Percentiles rank a stretch among this genome's conserved stretches.
These are phyloP conservation scores for Orthosia cruda DNA, from an alignment of 2,888 invertebrate genomes.

Conservation along the genomic window DNA sequence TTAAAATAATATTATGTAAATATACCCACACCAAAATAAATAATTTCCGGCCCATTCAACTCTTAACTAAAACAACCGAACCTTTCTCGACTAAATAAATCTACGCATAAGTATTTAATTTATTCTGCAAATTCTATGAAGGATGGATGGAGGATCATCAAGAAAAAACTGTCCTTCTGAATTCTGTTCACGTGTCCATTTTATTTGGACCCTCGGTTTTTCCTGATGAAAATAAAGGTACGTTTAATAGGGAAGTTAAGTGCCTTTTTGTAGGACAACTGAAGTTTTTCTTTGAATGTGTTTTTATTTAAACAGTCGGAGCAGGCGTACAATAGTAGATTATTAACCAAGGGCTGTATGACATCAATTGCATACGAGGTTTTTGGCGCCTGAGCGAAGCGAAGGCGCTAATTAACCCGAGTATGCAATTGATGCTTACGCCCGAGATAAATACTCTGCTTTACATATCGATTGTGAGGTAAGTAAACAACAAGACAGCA, in stretches of 20 bases:
- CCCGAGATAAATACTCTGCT: no score
- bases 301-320: no score
- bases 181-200: background rate
- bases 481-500: no score
- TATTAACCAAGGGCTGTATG: no score
- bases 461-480: no score
- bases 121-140: conserved; percentile 18
- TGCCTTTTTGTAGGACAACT: no score
- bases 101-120: conserved; percentile 28
- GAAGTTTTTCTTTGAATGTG: no score
- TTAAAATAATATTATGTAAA: background rate
- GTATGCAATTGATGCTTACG: no score
- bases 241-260: conserved; percentile 4
- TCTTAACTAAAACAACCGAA: conserved; percentile 1
- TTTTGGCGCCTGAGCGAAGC: no score
- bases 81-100: conserved; percentile 3
- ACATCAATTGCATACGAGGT: no score
- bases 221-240: conserved; percentile 14
- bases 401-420: no score
- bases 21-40: background rate
- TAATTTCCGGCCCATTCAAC: conserved; percentile 23
- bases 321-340: no score
- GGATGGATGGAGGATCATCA: background rate
- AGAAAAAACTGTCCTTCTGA: background rate
- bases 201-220: background rate